Base-by-base conservation (phyloP, 35 echinoderm and acorn worm species). In the Anneissia japonica region DNA sequence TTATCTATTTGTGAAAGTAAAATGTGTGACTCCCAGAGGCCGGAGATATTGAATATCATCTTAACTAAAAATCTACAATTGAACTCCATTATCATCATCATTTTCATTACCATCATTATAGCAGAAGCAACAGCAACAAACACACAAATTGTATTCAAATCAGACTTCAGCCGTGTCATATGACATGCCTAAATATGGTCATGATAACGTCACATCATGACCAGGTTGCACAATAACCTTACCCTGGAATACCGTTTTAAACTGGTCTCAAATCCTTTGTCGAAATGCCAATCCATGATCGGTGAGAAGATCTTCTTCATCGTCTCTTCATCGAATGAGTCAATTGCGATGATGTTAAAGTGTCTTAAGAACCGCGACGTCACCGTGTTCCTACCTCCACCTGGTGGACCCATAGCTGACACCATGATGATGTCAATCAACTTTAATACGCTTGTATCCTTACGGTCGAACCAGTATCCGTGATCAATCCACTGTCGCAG, bases 401-500 rank as follows among this genome's bases (percentile, higher is more conserved):
- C 95, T 0, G 95, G 95, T 39, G 95, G 95, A 30, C 95, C 95
- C 95, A 98, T 98, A 6, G 95, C 95, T 12, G 95, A 90, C 34
- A 98, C 95, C 77, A 94, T 86, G 12, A 91, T 76, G 39, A 91
- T 76, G 37, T 94, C 95, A n/a, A 91, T 89, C 82, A 98, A 86
- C 37, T 79, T 72, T 38, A 89, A 40, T 23, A 87, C 35, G 86
- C 91, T 91, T 0, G 95, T 98, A 83, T 98, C 95, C 83, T 91
- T 98, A 86, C 95, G 93, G 34, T 99, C 96, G 85, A 99, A 99
- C 96, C 96, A 99, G 83, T 93, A 99, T 0, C 96, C 96, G 92
- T 99, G 96, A 74, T 99, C 96, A 30, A 99, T 89, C 96, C 96
- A 99, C 76, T 99, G 96, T 87, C 96, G 46, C 35, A 99, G 89